Conservation (phyloP, 2,797 vertebrate genomes). For the Bradypus variegatus region DNA sequence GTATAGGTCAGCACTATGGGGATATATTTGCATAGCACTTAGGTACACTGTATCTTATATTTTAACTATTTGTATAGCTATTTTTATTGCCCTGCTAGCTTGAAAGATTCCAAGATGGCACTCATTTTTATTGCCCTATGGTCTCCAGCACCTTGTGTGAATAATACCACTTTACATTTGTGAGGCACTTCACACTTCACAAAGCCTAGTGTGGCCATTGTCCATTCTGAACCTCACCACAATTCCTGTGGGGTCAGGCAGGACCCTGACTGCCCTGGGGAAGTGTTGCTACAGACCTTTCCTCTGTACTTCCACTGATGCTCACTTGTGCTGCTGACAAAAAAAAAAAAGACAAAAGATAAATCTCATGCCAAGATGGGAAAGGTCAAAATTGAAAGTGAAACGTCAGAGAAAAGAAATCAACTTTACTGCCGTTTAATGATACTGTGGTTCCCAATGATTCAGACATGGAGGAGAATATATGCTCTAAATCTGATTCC, state of each 20-base stretch:
- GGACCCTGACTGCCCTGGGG: neutral
- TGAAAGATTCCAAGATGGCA: neutral
- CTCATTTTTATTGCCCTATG: neutral
- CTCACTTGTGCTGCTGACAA: constrained; percentile 73
- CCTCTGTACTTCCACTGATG: constrained; percentile 73
- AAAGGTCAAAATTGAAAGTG: constrained; percentile 80
- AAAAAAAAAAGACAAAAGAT: constrained; percentile 86
- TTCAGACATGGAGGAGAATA: constrained; percentile 68
- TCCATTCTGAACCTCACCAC: neutral
- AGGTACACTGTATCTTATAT: neutral
- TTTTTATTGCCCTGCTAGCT: neutral
- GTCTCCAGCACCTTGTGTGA: neutral
- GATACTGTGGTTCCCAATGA: constrained; percentile 87
- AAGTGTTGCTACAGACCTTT: neutral
- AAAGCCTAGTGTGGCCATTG: neutral
- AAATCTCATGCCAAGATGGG: constrained; percentile 79
- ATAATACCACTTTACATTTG: neutral
- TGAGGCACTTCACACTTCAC: neutral
- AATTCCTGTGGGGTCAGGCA: neutral
- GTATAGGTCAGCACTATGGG: neutral
- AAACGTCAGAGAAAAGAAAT: constrained; percentile 76
- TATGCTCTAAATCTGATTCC: constrained; percentile 87
- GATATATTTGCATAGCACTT: neutral
- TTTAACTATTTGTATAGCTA: neutral
- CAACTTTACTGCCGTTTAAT: constrained; percentile 82